Percentiles rank a stretch among this genome's conserved stretches.
phyloP scores from a whole-genome alignment of 2,113 vertebrate genomes.

The Sakesphorus luctuosus region DNA sequence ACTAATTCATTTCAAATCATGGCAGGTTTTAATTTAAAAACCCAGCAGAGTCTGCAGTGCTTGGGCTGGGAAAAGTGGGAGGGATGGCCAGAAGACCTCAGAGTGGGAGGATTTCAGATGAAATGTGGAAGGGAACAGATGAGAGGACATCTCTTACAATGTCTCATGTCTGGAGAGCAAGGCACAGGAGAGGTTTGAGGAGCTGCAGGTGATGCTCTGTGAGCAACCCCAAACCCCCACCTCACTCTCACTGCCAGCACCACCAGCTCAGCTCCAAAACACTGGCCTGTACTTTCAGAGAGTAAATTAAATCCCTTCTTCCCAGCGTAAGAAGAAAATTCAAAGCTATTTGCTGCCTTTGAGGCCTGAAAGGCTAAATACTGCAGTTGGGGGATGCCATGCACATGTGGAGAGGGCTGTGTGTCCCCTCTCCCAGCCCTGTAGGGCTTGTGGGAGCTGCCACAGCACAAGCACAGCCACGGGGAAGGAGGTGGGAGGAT shows the following conservation, averaged over 20 bases:
- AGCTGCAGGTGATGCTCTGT: background rate
- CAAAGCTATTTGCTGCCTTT: background rate
- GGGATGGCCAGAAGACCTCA: background rate
- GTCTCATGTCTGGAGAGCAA: background rate
- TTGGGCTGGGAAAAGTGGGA: background rate
- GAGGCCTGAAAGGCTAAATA: background rate
- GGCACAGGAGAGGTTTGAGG: background rate
- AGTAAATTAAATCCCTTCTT: background rate
- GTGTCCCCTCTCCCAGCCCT: rapidly evolving
- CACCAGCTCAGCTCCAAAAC: background rate
- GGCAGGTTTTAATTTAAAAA: background rate
- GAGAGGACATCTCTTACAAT: background rate
- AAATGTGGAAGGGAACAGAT: background rate
- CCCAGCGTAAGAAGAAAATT: background rate
- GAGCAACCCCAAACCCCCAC: background rate
- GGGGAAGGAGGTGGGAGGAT: background rate
- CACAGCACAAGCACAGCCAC: rapidly evolving
- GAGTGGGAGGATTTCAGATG: background rate
- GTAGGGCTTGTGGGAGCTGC: background rate
- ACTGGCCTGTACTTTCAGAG: background rate
- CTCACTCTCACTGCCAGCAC: background rate
- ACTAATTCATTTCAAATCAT: background rate
- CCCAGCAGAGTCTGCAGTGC: background rate
- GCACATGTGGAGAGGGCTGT: background rate
- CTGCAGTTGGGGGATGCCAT: background rate